Base-by-base conservation (phyloP, 2,888 invertebrate genomes). In the Drosophila tripunctata region DNA sequence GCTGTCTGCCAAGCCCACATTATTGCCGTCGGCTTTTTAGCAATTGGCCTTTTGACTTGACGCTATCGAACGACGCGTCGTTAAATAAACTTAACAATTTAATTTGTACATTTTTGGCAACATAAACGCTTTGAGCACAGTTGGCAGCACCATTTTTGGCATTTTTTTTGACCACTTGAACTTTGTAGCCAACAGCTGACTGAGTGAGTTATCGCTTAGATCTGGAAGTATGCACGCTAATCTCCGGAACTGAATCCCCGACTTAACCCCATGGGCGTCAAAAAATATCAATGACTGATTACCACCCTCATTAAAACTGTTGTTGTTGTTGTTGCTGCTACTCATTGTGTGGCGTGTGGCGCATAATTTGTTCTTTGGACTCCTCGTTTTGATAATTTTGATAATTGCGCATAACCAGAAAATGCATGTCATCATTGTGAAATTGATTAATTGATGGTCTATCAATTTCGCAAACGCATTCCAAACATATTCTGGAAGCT, bases 41-140 rank as follows among this genome's bases (percentile, higher is more conserved):
- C 21, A 38, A 40, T 67, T 75, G 71, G 62, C 68, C 75, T 66
- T 72, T 80, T 75, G 78, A 78, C 80, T 66, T 62, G 45, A 33
- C 41, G 56, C 60, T 60, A 60, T 69, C 64, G 58, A 65, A n/a
- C n/a, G n/a, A n/a, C n/a, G n/a, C 74, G 56, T 43, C 55, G 60
- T 48, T 80, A 73, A 73, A 67, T 73, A 67, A 77, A 77, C 51
- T 67, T 63, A 78, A 82, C 82, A 85, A 82, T 82, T 82, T 85
- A 70, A 79, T 84, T 78, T 70, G 64, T 15, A 21, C 45, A 47
- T 48, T 66, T 74, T 54, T 35, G n/a, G n/a, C n/a, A n/a, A n/a
- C n/a, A n/a, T n/a, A n/a, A n/a, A n/a, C n/a, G 50, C 43, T 61
- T 50, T 21, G 15, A 24, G 12, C 14, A 19, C 30, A 24, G 47